Percentiles rank a stretch among this genome's conserved stretches.
Evolutionary conservation across 2,113 vertebrate genomes (phyloP).

Genomic region (Amphilophus citrinellus): DNA sequence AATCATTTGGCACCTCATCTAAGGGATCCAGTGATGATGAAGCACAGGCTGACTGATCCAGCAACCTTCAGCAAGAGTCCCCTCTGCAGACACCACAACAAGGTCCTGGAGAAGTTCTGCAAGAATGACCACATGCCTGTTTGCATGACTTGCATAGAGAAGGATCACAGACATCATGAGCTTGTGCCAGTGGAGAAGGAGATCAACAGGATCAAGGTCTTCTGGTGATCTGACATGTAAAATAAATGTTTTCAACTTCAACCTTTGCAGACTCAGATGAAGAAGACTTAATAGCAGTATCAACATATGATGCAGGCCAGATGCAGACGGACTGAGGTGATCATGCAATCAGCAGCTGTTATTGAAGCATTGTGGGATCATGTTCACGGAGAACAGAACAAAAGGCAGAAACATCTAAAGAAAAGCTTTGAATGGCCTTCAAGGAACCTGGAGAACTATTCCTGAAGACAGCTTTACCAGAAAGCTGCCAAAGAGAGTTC

Average conservation of each 20-base stretch:
- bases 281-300: constrained; percentile 20
- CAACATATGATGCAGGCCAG: constrained; percentile 62
- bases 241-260: background rate
- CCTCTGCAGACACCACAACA: constrained; percentile 83
- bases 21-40: too few relatives aligned
- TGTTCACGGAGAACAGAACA: too few relatives aligned
- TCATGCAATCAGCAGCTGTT: too few relatives aligned
- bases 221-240: background rate
- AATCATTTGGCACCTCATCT: constrained; percentile 88
- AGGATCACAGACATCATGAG: constrained; percentile 86
- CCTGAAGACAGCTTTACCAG: too few relatives aligned
- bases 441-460: too few relatives aligned
- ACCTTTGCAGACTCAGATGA: constrained; percentile 13
- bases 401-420: too few relatives aligned
- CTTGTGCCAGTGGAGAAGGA: constrained; percentile 85
- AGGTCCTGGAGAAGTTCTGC: constrained; percentile 88
- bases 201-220: constrained; percentile 83
- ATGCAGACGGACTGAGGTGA: too few relatives aligned
- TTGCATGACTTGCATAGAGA: constrained; percentile 87
- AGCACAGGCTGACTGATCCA: too few relatives aligned
- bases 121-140: constrained; percentile 86
- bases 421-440: too few relatives aligned
- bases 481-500: too few relatives aligned
- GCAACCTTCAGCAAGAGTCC: too few relatives aligned
- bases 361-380: too few relatives aligned